Evolutionary conservation across 2,888 invertebrate species (phyloP).

Genomic region (Parthenolecanium corni): DNA sequence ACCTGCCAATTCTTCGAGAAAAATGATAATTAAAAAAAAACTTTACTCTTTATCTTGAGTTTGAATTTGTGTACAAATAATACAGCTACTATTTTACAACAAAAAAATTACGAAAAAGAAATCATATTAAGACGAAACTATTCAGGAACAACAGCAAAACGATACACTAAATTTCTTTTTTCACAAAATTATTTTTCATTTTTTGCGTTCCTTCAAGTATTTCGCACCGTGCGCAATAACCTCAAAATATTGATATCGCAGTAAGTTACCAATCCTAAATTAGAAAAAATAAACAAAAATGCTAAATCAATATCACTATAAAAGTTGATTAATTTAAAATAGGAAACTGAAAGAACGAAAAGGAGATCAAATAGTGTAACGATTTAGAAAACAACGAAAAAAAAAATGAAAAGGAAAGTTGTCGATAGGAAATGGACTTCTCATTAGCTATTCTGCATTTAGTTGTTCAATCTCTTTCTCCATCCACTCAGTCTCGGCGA

Average conservation of each 20-base stretch:
- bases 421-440: not conserved
- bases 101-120: slow-evolving; percentile 11
- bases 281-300: not conserved
- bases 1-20: slow-evolving; percentile 12
- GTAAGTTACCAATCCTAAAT: not conserved
- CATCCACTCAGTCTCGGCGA: not conserved
- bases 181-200: not conserved
- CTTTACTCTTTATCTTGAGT: not conserved
- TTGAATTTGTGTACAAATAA: not conserved
- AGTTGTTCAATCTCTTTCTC: not conserved
- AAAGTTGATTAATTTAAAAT: slow-evolving; percentile 1
- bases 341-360: not conserved
- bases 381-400: not conserved
- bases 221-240: not conserved
- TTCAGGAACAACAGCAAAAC: not conserved
- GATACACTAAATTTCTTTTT: not conserved
- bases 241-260: not conserved
- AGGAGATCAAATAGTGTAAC: not conserved
- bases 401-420: not conserved
- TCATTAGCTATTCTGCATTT: not conserved
- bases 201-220: not conserved
- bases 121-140: not conserved
- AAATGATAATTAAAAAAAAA: not conserved
- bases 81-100: not conserved
- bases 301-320: not conserved